Conservation (phyloP, 2,888 invertebrate genomes). For the Mayetiola destructor region DNA sequence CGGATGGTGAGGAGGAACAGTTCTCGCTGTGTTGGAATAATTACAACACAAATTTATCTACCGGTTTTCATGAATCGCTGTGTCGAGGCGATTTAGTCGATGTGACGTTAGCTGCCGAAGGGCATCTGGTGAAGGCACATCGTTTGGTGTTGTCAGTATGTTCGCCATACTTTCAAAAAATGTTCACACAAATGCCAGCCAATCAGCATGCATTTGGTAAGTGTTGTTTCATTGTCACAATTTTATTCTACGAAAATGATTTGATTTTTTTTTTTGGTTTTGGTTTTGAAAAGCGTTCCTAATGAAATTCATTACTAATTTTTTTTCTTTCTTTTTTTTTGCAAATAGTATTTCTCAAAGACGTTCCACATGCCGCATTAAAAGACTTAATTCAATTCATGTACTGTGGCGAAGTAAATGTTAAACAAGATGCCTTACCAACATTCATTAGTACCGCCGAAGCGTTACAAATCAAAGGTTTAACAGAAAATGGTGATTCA, state of each 20-base stretch:
- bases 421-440: conserved; percentile 55
- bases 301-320: not conserved
- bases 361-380: conserved; percentile 53
- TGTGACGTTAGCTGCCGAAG: conserved; percentile 55
- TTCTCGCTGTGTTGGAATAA: conserved; percentile 64
- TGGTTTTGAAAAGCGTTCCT: not conserved
- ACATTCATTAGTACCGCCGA: conserved; percentile 58
- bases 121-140: conserved; percentile 54
- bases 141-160: conserved; percentile 57
- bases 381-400: conserved; percentile 57
- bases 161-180: conserved; percentile 57
- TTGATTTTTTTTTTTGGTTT: not conserved
- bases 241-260: not conserved
- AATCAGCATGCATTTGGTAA: conserved; percentile 53
- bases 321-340: conserved; percentile 16
- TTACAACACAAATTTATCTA: conserved; percentile 56
- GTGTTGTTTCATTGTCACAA: conserved; percentile 19
- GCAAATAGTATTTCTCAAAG: conserved; percentile 50
- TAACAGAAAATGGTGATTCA: conserved; percentile 49
- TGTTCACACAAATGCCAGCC: conserved; percentile 52
- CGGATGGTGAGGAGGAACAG: conserved; percentile 59
- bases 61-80: conserved; percentile 55
- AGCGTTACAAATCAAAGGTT: conserved; percentile 55
- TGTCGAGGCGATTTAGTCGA: conserved; percentile 55
- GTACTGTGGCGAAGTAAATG: conserved; percentile 59